Base-by-base conservation (phyloP, 2,888 invertebrate genomes). In the Epinotia ramella region DNA sequence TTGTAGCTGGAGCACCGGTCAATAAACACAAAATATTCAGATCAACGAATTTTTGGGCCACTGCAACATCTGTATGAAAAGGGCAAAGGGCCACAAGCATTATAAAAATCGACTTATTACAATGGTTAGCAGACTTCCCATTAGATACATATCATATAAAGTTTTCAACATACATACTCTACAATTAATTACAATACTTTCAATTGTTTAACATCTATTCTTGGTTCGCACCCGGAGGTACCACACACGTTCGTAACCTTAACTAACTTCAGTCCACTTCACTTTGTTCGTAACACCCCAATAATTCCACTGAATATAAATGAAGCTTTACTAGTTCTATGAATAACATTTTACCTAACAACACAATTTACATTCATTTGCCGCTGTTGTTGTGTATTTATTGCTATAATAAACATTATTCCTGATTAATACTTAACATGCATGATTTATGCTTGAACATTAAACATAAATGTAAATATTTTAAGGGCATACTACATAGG, bases 221-320 rank as follows among this genome's bases (percentile, higher is more conserved):
- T n/a, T 49, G 49, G 49, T 49, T 4, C 13, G 16, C 49, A 49
- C 49, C 5, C 49, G n/a, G 67, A 56, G 56, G 40, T n/a, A n/a
- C 3, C 68, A 59, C 24, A 68, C 68, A 80, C 80, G 84, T 84
- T 84, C 82, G 80, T 81, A 87, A 85, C 84, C 83, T 84, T 84
- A 82, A 82, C 86, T 87, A 87, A 88, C 84, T 87, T 83, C 79
- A 77, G 82, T 82, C 81, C 79, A 79, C 80, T 80, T 84, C 84
- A 86, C 84, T 87, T 86, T 88, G 84, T 87, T 87, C 85, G 84
- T 86, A 84, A 82, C 84, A 85, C 80, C 83, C 81, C 81, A 84
- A 86, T 90, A 88, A 90, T 91, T 88, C 88, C 81, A 81, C 87
- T 89, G 90, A 89, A 91, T 91, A 89, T 90, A 91, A 90, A 92